Percentiles rank a stretch among this genome's conserved stretches.
Evolutionary conservation across 2,797 vertebrate species (phyloP).

Genomic region (Paguma larvata): DNA sequence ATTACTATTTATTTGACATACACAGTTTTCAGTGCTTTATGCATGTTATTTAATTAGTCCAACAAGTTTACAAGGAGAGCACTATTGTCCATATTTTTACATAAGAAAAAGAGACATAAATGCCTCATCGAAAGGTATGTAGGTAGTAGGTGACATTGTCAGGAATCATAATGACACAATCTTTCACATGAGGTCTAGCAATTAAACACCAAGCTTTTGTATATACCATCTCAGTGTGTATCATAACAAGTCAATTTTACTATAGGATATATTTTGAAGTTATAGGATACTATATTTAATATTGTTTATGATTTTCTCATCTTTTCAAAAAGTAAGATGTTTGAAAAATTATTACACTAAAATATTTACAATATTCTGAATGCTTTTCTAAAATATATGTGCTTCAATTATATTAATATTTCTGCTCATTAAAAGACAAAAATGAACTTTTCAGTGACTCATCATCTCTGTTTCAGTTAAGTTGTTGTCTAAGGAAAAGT

Average conservation of each 20-base stretch:
- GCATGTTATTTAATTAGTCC: background rate
- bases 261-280: background rate
- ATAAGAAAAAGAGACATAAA: background rate
- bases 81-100: background rate
- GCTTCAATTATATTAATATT: conserved; percentile 5
- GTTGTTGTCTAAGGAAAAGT: conserved; percentile 15
- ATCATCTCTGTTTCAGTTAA: conserved; percentile 16
- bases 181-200: background rate
- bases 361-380: background rate
- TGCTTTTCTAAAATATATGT: conserved; percentile 6
- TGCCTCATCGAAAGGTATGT: background rate
- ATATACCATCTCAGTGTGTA: background rate
- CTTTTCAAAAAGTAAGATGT: background rate
- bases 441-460: background rate
- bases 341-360: conserved; percentile 37
- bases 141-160: background rate
- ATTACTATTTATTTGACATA: background rate
- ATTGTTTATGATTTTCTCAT: background rate
- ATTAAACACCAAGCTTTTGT: background rate
- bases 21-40: background rate
- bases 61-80: background rate
- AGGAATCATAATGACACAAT: background rate
- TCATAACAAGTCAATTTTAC: background rate
- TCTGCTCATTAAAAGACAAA: background rate
- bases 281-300: background rate